Conservation (phyloP, 2,113 vertebrate genomes). For the Tetraodon nigroviridis region DNA sequence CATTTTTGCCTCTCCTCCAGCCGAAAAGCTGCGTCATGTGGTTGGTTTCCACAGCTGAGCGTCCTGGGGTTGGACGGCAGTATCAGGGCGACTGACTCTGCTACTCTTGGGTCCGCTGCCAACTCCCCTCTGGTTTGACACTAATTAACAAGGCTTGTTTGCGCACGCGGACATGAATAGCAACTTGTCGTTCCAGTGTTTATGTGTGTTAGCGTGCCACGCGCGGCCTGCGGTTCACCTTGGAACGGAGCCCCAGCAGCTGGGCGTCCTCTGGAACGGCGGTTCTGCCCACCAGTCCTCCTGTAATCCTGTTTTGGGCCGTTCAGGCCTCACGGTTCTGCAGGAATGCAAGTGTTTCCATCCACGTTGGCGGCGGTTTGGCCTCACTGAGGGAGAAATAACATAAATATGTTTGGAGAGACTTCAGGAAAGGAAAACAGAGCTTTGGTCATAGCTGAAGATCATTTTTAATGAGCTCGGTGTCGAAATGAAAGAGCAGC, state of each 20-base stretch:
- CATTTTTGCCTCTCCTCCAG: not conserved
- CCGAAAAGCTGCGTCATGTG: conserved; percentile 13
- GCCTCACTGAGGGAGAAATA: not conserved
- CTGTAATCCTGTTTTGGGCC: conserved; percentile 46
- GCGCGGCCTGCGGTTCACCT: conserved; percentile 43
- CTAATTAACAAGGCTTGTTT: conserved; percentile 63
- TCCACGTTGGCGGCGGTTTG: conserved; percentile 11
- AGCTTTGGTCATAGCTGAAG: conserved; percentile 49
- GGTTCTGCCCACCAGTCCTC: conserved; percentile 39
- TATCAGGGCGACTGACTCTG: conserved; percentile 59
- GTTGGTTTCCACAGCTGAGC: conserved; percentile 24
- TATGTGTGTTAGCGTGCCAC: conserved; percentile 23
- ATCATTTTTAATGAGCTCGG: conserved; percentile 66
- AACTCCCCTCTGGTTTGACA: conserved; percentile 58
- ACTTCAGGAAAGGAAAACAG: not conserved
- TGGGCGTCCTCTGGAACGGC: conserved; percentile 44
- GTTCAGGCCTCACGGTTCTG: conserved; percentile 21
- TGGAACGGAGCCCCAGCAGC: conserved; percentile 56
- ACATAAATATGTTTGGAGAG: not conserved
- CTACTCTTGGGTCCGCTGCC: conserved; percentile 46
- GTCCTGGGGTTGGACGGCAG: conserved; percentile 55
- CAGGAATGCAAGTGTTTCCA: conserved; percentile 13
- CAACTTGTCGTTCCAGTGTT: conserved; percentile 57
- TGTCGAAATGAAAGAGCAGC: conserved; percentile 59
- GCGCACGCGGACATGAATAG: conserved; percentile 57